These are phyloP conservation scores for Yponomeuta evonymella DNA, from an alignment of 2,888 invertebrate genomes.

Conservation along the genomic window DNA sequence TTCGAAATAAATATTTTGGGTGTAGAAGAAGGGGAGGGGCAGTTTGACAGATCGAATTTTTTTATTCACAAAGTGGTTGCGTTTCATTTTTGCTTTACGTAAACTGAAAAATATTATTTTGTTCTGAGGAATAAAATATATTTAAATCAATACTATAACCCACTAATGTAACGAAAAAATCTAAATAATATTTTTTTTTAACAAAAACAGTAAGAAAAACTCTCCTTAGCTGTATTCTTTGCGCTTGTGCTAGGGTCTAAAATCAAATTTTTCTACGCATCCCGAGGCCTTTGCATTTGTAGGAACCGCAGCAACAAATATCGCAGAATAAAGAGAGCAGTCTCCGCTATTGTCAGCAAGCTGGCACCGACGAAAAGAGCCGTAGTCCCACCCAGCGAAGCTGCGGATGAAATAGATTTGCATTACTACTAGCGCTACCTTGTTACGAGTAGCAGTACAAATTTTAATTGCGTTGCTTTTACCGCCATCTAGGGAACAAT, in stretches of 20 bases:
- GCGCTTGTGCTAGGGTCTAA: not conserved
- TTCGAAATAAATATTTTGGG: conserved; percentile 45
- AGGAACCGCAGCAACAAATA: conserved; percentile 29
- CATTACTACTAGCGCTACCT: not conserved
- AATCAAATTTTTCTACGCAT: not conserved
- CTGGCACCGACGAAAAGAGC: conserved; percentile 69
- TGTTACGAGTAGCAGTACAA: not conserved
- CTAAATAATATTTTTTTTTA: too few relatives aligned
- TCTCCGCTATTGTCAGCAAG: conserved; percentile 63
- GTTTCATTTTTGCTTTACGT: not conserved
- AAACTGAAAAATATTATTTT: too few relatives aligned
- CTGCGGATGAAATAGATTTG: conserved; percentile 30
- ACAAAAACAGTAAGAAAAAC: too few relatives aligned
- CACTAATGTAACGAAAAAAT: too few relatives aligned
- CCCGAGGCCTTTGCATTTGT: conserved; percentile 17
- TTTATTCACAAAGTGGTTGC: not conserved
- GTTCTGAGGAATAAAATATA: too few relatives aligned
- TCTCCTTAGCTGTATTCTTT: too few relatives aligned
- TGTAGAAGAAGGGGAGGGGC: conserved; percentile 34
- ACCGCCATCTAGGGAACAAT: not conserved
- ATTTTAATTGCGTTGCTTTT: not conserved
- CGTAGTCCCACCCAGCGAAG: conserved; percentile 67
- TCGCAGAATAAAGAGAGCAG: conserved; percentile 47
- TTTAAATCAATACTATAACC: too few relatives aligned
- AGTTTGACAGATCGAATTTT: not conserved